Evolutionary conservation across 2,888 invertebrate species (phyloP), one percentile per base, ranked within the genome.

Genomic region (Ptychoptera contaminata): DNA sequence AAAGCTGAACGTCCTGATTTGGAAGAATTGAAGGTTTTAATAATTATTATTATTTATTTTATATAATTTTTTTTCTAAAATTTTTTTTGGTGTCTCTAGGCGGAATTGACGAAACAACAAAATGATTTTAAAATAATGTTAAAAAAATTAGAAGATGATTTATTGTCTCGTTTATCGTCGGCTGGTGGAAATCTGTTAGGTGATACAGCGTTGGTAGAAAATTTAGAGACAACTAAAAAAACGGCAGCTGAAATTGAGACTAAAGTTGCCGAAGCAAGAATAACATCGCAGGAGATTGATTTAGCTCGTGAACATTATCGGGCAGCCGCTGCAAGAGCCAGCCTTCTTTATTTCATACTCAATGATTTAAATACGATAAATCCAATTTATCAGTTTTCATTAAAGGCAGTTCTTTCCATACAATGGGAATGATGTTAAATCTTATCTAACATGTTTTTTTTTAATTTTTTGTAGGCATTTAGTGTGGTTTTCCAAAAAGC

Each of bases 401-500:
- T 96, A 48, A 94, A 96, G 76, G 90, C 45, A 35, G 36, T 37
- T 42, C 8, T 44, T 5, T n/a, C 35, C 23, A 35, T 23, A 35
- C 31, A 32, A 3, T 32, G 6, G 29, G n/a, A n/a, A n/a, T n/a
- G n/a, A n/a, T n/a, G n/a, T n/a, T n/a, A n/a, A n/a, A n/a, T n/a
- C n/a, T n/a, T n/a, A n/a, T n/a, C n/a, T n/a, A n/a, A n/a, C n/a
- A n/a, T n/a, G n/a, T n/a, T n/a, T n/a, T 23, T 23, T 23, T 3
- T 5, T 6, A 30, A 40, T 30, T n/a, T 11, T 37, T 14, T 32
- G n/a, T 9, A 88, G 87, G 92, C 94, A 2, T 94, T 94, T 65
- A 91, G 88, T 63, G 91, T 92, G n/a, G 94, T 94, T 30, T 94
- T 94, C 62, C 91, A 92, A 71, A 93, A 92, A 59, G 94, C 94